These are phyloP conservation scores for Trachelus tabidus DNA, from an alignment of 2,888 invertebrate genomes.

Conservation along the genomic window DNA sequence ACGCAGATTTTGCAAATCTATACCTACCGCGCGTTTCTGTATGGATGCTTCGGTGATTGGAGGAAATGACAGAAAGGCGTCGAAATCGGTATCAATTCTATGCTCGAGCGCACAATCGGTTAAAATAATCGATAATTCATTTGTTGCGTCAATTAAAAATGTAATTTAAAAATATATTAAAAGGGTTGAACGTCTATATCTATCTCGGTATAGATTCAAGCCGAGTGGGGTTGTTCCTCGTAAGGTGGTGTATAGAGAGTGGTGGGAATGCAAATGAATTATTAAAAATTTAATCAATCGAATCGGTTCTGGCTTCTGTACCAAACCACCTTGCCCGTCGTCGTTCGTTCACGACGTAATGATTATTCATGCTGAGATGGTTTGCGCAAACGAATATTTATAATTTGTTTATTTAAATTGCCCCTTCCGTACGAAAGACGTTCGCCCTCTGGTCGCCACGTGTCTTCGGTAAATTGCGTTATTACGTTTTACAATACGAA, in stretches of 20 bases:
- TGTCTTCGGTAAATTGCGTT: slow-evolving; percentile 57
- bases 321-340: slow-evolving; percentile 31
- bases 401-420: slow-evolving; percentile 66
- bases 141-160: slow-evolving; percentile 63
- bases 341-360: slow-evolving; percentile 56
- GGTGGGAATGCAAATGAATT: slow-evolving; percentile 63
- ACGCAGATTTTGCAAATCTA: neutral
- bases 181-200: slow-evolving; percentile 37
- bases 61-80: neutral
- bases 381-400: slow-evolving; percentile 63
- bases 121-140: slow-evolving; percentile 60
- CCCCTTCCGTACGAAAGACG: slow-evolving; percentile 21
- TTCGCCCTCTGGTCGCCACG: slow-evolving; percentile 34
- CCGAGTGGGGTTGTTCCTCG: neutral
- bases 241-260: slow-evolving; percentile 30
- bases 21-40: neutral
- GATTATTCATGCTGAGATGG: slow-evolving; percentile 65
- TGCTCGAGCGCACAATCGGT: slow-evolving; percentile 28
- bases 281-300: slow-evolving; percentile 66
- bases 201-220: neutral
- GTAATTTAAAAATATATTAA: slow-evolving; percentile 64
- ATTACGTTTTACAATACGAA: slow-evolving; percentile 50
- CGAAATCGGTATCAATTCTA: slow-evolving; percentile 31
- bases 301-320: slow-evolving; percentile 58
- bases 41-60: neutral